Conservation (phyloP, 2,797 vertebrate genomes). For the Eulemur coronatus region DNA sequence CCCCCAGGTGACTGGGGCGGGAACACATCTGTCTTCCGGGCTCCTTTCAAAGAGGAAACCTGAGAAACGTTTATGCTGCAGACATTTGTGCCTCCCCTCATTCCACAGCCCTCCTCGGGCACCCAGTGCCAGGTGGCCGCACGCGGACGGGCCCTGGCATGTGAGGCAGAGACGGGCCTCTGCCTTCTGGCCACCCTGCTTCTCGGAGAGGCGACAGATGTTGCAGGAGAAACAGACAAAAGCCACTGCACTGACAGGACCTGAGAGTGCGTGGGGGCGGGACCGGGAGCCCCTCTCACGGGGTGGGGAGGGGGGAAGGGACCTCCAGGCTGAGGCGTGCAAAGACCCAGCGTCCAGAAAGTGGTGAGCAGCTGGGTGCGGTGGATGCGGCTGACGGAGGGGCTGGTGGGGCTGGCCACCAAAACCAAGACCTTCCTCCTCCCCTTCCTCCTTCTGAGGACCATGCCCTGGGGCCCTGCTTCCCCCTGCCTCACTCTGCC, state of each 20-base stretch:
- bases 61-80: fast-evolving
- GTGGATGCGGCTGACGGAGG: background rate
- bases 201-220: background rate
- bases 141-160: fast-evolving
- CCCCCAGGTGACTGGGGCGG: background rate
- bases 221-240: no score
- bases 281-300: fast-evolving
- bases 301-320: background rate
- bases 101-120: background rate
- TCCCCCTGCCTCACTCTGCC: background rate
- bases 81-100: fast-evolving
- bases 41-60: background rate
- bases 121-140: fast-evolving
- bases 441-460: background rate
- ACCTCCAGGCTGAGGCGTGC: background rate
- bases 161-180: background rate
- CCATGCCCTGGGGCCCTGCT: no score
- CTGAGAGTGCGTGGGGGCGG: fast-evolving
- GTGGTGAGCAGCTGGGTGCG: fast-evolving
- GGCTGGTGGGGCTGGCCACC: fast-evolving
- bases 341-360: fast-evolving
- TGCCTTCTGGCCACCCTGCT: background rate
- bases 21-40: background rate
- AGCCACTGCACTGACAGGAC: fast-evolving
- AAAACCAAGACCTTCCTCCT: background rate